phyloP scores from a whole-genome alignment of 2,888 invertebrate genomes.

The Conops quadrifasciatus region DNA sequence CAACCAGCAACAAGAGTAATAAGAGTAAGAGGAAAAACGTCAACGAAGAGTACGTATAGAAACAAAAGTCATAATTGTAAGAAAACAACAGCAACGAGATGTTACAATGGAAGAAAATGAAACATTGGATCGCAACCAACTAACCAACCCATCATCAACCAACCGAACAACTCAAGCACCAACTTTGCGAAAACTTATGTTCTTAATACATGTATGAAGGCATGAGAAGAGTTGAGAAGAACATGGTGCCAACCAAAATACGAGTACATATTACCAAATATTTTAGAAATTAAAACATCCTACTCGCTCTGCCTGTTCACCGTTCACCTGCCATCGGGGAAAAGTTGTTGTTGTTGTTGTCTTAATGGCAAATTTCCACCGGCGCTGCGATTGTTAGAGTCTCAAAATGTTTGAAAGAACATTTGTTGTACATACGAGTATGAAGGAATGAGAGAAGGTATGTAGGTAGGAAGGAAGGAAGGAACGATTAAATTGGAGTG shows the following conservation, averaged over 20 bases:
- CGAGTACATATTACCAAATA: slow-evolving; percentile 15
- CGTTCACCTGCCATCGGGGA: neutral
- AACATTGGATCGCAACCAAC: no score
- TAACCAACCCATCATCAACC: neutral
- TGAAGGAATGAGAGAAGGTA: slow-evolving; percentile 44
- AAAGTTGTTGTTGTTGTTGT: slow-evolving; percentile 37
- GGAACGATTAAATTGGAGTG: slow-evolving; percentile 23
- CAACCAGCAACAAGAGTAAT: slow-evolving; percentile 33
- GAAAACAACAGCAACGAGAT: slow-evolving; percentile 48
- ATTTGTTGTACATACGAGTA: slow-evolving; percentile 48
- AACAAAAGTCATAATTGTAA: slow-evolving; percentile 58
- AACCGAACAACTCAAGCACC: slow-evolving; percentile 9
- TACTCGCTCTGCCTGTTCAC: no score
- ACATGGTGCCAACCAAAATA: slow-evolving; percentile 21
- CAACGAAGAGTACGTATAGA: slow-evolving; percentile 22
- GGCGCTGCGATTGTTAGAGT: neutral
- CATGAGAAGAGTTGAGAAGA: no score
- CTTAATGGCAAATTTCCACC: neutral
- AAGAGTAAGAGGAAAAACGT: slow-evolving; percentile 38
- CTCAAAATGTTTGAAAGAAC: slow-evolving; percentile 39
- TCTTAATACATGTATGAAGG: slow-evolving; percentile 16
- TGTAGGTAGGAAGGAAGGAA: slow-evolving; percentile 51
- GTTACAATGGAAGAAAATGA: no score
- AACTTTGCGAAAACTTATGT: slow-evolving; percentile 43
- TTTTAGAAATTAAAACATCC: slow-evolving; percentile 23